Evolutionary conservation across 2,797 vertebrate species (phyloP).

Genomic region (Pteropus rufus): DNA sequence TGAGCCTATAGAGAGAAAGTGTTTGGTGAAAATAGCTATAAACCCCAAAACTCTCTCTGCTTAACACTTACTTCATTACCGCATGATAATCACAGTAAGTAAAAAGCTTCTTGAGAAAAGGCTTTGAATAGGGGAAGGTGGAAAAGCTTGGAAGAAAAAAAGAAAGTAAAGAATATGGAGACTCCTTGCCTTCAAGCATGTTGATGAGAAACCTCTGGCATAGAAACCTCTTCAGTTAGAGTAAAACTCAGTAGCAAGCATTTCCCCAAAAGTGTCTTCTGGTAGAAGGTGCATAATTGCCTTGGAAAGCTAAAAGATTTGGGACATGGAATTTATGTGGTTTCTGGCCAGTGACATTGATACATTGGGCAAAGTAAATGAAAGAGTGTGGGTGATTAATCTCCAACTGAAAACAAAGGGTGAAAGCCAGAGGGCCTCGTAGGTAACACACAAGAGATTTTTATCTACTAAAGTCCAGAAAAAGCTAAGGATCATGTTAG

Average conservation of each 20-base stretch:
- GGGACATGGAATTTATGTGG: background rate
- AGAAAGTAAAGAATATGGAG: background rate
- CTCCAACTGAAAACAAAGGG: background rate
- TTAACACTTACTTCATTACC: background rate
- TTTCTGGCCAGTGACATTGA: background rate
- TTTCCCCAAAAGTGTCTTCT: background rate
- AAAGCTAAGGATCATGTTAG: background rate
- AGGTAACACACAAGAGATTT: background rate
- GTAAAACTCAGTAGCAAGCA: background rate
- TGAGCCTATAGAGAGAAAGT: background rate
- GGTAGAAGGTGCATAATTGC: background rate
- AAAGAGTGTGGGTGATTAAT: conserved; percentile 32
- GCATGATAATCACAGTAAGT: background rate
- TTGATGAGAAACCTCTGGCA: background rate
- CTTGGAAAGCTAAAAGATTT: background rate
- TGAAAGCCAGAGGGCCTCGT: background rate
- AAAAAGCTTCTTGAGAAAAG: background rate
- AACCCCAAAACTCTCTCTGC: background rate
- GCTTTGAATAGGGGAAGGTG: background rate
- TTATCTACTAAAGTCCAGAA: background rate
- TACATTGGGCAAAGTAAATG: conserved; percentile 35
- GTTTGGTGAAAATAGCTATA: background rate
- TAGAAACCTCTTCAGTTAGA: background rate
- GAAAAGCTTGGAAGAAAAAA: background rate
- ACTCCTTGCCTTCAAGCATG: background rate